Conservation (phyloP, 2,113 vertebrate genomes). For the Aramus guarauna region DNA sequence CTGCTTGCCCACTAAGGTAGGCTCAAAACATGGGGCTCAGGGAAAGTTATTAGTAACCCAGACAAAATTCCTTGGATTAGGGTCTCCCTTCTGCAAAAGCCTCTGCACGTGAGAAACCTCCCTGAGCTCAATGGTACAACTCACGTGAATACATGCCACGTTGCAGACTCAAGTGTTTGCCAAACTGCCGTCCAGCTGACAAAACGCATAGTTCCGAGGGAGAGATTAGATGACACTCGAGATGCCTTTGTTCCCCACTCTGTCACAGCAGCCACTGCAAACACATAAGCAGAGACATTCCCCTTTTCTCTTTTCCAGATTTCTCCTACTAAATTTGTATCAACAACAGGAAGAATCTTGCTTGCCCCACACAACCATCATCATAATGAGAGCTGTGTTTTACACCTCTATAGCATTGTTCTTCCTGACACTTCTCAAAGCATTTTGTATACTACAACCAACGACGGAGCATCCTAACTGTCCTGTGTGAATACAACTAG, state of each 20-base stretch:
- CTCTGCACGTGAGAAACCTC: background rate
- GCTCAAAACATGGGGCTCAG: accelerated
- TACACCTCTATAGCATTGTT: background rate
- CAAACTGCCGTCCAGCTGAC: accelerated
- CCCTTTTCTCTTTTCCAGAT: background rate
- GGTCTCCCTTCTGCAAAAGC: background rate
- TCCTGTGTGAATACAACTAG: background rate
- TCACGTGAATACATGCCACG: background rate
- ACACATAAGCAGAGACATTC: background rate
- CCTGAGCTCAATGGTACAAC: background rate
- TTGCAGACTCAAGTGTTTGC: background rate
- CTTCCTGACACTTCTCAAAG: background rate
- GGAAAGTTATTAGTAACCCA: background rate
- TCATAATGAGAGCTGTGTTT: background rate
- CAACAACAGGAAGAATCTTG: background rate
- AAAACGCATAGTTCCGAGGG: background rate
- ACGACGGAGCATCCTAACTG: background rate
- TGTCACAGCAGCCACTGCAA: background rate
- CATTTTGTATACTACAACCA: background rate
- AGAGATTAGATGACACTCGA: background rate
- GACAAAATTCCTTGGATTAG: background rate
- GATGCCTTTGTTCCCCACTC: background rate
- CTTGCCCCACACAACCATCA: background rate
- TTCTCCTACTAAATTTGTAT: background rate
- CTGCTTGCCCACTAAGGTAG: background rate